These are phyloP conservation scores for Torymus tubicola DNA, from an alignment of 2,888 invertebrate genomes.

Conservation along the genomic window DNA sequence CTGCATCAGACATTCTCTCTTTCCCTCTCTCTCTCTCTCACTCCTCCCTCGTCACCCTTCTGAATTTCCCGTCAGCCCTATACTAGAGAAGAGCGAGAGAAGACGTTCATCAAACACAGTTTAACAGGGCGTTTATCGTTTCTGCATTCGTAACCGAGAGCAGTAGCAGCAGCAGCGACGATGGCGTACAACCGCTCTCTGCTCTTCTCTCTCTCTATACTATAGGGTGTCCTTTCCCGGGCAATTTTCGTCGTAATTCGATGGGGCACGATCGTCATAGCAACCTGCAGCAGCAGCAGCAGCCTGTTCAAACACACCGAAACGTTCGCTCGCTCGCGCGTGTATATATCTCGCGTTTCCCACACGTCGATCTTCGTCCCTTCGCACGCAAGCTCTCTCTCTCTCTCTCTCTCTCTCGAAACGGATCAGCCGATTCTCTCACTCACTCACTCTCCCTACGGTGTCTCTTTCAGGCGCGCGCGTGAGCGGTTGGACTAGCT, in stretches of 20 bases:
- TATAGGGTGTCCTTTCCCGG: conserved; percentile 31
- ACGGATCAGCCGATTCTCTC: conserved; percentile 21
- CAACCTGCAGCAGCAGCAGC: conserved; percentile 69
- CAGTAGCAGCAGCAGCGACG: background rate
- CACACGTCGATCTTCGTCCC: conserved; percentile 34
- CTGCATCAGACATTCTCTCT: conserved; percentile 3
- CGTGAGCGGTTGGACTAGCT: background rate
- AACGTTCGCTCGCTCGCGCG: conserved; percentile 51
- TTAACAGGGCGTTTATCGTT: conserved; percentile 72
- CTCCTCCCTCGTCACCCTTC: background rate
- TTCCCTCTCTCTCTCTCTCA: background rate
- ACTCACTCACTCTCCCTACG: background rate
- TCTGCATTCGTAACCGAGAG: conserved; percentile 65
- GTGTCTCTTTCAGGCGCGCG: conserved; percentile 7
- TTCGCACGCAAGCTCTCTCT: no score
- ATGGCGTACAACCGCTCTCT: background rate
- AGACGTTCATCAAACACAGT: conserved; percentile 70
- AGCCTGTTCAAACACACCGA: conserved; percentile 75
- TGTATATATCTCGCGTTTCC: conserved; percentile 49
- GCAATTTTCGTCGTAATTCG: conserved; percentile 76
- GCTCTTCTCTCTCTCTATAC: no score
- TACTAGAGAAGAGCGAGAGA: background rate
- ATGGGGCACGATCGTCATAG: conserved; percentile 76
- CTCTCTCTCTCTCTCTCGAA: background rate
- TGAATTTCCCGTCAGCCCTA: conserved; percentile 6